These are phyloP conservation scores for Mormyrus hasselquistii DNA, from an alignment of 2,797 vertebrate genomes.

Conservation along the genomic window DNA sequence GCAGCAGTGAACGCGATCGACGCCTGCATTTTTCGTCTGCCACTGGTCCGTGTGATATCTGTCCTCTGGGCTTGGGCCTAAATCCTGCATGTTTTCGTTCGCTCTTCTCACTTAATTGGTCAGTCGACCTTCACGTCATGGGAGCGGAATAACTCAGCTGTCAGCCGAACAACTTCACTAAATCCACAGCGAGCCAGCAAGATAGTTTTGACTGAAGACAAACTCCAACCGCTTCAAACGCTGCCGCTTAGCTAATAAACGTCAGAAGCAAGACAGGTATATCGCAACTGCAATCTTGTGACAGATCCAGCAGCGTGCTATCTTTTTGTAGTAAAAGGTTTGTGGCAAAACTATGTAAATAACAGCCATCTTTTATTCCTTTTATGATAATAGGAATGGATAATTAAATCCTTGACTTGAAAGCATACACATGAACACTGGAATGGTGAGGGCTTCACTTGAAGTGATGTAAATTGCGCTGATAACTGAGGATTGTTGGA, in stretches of 20 bases:
- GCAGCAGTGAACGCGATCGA: not conserved
- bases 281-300: not conserved
- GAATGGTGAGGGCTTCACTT: not conserved
- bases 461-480: not conserved
- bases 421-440: not conserved
- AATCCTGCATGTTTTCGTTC: not conserved
- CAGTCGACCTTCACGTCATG: not conserved
- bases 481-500: not conserved
- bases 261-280: not conserved
- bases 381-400: not conserved
- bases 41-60: not conserved
- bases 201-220: not conserved
- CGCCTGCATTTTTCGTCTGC: not conserved
- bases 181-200: not conserved
- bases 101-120: not conserved
- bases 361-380: not conserved
- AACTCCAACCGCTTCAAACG: not conserved
- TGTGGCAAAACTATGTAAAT: not conserved
- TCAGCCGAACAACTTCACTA: not conserved
- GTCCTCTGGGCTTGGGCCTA: not conserved
- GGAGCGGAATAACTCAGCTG: not conserved
- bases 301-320: not conserved
- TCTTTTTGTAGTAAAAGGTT: not conserved
- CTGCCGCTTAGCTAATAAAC: not conserved
- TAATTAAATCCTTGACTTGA: not conserved